These are phyloP conservation scores for Nymphalis urticae DNA, from an alignment of 2,888 invertebrate species.

Conservation along the genomic window DNA sequence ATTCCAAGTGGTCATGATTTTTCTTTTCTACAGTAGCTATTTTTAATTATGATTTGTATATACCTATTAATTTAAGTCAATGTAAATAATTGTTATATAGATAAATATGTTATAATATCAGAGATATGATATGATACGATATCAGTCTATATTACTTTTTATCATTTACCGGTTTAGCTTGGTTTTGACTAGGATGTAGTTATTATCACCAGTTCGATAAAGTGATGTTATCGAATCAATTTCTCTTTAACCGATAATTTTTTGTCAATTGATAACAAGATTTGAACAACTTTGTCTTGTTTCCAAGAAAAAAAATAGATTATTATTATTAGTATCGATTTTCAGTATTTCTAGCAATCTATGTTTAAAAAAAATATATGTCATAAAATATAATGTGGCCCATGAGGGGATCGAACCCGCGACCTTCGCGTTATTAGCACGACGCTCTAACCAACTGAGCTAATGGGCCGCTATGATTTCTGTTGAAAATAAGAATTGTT, in stretches of 20 bases:
- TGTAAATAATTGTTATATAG: too few species aligned
- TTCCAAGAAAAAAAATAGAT: background rate
- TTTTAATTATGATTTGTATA: too few species aligned
- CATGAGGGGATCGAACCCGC: constrained; percentile 88
- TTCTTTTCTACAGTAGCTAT: too few species aligned
- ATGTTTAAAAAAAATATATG: background rate
- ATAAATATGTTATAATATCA: too few species aligned
- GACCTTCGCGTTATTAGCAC: constrained; percentile 90
- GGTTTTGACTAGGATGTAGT: too few species aligned
- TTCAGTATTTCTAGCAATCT: background rate
- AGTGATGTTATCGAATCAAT: background rate
- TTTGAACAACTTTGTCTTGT: background rate
- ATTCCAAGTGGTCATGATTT: too few species aligned
- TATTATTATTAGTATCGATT: background rate
- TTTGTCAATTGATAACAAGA: background rate
- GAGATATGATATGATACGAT: too few species aligned
- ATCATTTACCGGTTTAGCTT: too few species aligned
- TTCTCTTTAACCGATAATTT: background rate
- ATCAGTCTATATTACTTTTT: background rate
- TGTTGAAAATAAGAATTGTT: constrained; percentile 5
- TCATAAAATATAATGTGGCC: constrained; percentile 61
- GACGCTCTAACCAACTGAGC: constrained; percentile 89
- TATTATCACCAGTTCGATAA: too few species aligned
- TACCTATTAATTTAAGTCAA: too few species aligned
- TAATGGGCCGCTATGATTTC: constrained; percentile 65